These are phyloP conservation scores for Quiscalus mexicanus DNA, from an alignment of 2,113 vertebrate species.

Conservation along the genomic window DNA sequence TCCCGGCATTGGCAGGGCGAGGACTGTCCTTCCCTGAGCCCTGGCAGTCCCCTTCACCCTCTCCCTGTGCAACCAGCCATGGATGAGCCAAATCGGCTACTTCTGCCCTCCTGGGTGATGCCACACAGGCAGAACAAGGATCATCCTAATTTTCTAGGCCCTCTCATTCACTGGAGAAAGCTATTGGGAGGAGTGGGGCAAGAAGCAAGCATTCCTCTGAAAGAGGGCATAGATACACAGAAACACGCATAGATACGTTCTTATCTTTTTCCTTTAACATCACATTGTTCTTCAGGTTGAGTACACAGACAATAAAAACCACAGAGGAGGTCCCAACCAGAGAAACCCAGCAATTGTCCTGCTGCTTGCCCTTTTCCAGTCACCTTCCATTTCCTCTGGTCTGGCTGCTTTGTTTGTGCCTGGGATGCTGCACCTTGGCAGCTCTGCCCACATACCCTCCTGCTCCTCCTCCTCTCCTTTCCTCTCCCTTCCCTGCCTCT, in stretches of 20 bases:
- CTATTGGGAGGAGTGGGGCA: background rate
- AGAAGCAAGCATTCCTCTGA: background rate
- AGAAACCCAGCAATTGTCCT: background rate
- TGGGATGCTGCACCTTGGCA: conserved; percentile 39
- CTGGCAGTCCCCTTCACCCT: background rate
- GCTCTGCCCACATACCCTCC: rapidly evolving
- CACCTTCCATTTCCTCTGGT: background rate
- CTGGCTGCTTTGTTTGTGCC: conserved; percentile 69
- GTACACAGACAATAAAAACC: background rate
- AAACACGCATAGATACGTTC: rapidly evolving
- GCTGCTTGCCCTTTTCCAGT: background rate
- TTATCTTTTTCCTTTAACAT: background rate
- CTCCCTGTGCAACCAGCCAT: conserved; percentile 46
- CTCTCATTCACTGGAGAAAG: conserved; percentile 43
- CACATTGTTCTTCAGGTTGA: background rate
- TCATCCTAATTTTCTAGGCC: conserved; percentile 67
- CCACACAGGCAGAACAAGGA: conserved; percentile 50
- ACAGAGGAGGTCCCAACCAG: background rate
- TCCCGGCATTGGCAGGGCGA: conserved; percentile 62
- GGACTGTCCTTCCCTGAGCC: background rate
- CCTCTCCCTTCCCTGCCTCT: background rate
- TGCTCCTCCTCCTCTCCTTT: background rate
- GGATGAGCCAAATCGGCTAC: conserved; percentile 50
- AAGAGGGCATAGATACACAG: background rate
- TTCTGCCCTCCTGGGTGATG: background rate